phyloP scores from a whole-genome alignment of 2,113 vertebrate genomes.

The Climacteris rufus region DNA sequence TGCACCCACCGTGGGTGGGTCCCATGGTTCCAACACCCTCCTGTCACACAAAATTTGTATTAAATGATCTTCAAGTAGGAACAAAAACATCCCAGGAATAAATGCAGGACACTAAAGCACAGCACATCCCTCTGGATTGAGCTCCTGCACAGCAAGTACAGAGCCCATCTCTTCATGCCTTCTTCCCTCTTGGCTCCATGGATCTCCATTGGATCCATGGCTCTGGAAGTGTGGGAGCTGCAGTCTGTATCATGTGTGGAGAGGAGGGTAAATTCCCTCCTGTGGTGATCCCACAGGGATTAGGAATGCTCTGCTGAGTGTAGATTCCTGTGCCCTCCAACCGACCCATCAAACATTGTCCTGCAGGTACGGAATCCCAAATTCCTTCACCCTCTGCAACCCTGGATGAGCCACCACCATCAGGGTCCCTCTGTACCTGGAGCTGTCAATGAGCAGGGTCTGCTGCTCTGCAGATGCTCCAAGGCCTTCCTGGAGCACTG shows the following conservation, averaged over 20 bases:
- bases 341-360: background rate
- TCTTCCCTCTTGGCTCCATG: background rate
- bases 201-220: rapidly evolving
- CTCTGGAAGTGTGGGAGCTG: background rate
- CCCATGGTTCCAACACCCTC: background rate
- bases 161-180: background rate
- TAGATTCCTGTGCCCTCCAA: background rate
- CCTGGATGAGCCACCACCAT: background rate
- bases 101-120: background rate
- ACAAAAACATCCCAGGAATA: background rate
- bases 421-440: background rate
- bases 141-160: background rate
- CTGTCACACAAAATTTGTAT: background rate
- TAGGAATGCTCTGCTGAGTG: background rate
- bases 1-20: background rate
- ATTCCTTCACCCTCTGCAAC: background rate
- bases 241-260: rapidly evolving
- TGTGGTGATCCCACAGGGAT: background rate
- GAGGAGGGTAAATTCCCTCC: background rate
- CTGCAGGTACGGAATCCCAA: background rate
- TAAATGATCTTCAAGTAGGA: background rate
- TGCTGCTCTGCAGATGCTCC: background rate
- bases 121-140: background rate
- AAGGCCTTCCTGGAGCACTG: background rate
- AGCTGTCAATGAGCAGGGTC: background rate